Evolutionary conservation across 2,113 vertebrate genomes (phyloP).

Genomic region (Tragulus kanchil): DNA sequence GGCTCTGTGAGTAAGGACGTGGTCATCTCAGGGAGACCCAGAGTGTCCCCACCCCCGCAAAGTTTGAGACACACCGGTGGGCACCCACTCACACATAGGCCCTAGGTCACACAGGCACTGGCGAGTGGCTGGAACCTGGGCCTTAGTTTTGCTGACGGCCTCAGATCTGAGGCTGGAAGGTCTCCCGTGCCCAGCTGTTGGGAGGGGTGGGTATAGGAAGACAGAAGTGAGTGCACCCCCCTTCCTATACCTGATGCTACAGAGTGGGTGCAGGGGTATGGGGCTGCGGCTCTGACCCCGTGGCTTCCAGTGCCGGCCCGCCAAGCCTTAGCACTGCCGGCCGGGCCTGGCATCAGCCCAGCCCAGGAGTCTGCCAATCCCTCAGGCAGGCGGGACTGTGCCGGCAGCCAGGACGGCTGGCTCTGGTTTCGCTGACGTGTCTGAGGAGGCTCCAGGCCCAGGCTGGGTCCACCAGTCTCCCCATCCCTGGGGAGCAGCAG

Average conservation of each 20-base stretch:
- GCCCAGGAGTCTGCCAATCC: conserved; percentile 78
- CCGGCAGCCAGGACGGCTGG: conserved; percentile 84
- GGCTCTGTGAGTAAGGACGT: conserved; percentile 27
- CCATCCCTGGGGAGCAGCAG: conserved; percentile 53
- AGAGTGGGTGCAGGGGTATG: neutral
- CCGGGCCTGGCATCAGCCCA: conserved; percentile 77
- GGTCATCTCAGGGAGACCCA: conserved; percentile 24
- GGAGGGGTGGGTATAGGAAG: neutral
- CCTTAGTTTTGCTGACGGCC: neutral
- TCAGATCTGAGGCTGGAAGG: neutral
- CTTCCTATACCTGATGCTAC: neutral
- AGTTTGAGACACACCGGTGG: neutral
- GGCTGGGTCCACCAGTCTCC: conserved; percentile 54
- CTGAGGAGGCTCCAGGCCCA: conserved; percentile 58
- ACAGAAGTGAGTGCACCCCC: neutral
- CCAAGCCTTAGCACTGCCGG: neutral
- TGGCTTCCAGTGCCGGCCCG: neutral
- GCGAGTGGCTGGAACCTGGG: neutral
- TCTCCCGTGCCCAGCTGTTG: neutral
- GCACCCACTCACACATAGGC: neutral
- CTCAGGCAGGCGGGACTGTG: conserved; percentile 75
- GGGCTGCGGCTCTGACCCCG: neutral
- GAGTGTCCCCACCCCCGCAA: neutral
- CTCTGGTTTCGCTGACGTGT: conserved; percentile 89
- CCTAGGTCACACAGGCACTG: neutral